Conservation (phyloP, 2,797 vertebrate species). For the Rhinichthys osculus region DNA sequence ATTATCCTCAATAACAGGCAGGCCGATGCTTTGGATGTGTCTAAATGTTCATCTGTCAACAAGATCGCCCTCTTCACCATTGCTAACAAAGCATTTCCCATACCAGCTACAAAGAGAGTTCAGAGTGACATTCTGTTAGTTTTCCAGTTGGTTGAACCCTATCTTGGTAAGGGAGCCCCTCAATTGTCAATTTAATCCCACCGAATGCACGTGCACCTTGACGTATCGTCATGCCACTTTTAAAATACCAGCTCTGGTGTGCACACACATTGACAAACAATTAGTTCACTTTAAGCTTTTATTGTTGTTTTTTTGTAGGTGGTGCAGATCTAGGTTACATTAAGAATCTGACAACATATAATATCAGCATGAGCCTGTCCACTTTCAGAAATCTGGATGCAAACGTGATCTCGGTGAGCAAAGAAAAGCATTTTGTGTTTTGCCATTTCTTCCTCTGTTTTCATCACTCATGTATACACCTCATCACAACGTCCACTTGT, state of each 20-base stretch:
- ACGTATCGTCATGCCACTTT: background rate
- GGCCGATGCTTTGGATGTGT: slow-evolving; percentile 34
- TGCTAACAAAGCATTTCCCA: slow-evolving; percentile 46
- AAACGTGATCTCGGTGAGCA: slow-evolving; percentile 26
- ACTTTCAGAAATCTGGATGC: slow-evolving; percentile 48
- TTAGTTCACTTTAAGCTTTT: background rate
- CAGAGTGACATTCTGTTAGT: rapidly evolving
- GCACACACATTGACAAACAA: background rate
- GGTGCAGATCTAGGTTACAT: slow-evolving; percentile 44
- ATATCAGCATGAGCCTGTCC: slow-evolving; percentile 47
- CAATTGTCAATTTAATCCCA: background rate
- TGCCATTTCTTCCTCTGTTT: background rate
- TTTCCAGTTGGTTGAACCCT: slow-evolving; percentile 40
- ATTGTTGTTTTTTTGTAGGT: slow-evolving; percentile 19
- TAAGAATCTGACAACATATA: slow-evolving; percentile 8
- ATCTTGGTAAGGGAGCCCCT: slow-evolving; percentile 24
- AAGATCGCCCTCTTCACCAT: slow-evolving; percentile 47
- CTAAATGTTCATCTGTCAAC: slow-evolving; percentile 35
- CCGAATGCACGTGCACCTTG: background rate
- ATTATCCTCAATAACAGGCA: slow-evolving; percentile 35
- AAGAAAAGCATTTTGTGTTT: slow-evolving; percentile 3
- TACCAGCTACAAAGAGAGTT: background rate
- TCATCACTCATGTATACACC: background rate
- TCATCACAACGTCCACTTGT: background rate
- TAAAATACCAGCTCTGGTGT: background rate